Evolutionary conservation across 1,140 invertebrate genomes (phyloP), one percentile per base, ranked within the genome.

Genomic region (Trichonephila clavipes): DNA sequence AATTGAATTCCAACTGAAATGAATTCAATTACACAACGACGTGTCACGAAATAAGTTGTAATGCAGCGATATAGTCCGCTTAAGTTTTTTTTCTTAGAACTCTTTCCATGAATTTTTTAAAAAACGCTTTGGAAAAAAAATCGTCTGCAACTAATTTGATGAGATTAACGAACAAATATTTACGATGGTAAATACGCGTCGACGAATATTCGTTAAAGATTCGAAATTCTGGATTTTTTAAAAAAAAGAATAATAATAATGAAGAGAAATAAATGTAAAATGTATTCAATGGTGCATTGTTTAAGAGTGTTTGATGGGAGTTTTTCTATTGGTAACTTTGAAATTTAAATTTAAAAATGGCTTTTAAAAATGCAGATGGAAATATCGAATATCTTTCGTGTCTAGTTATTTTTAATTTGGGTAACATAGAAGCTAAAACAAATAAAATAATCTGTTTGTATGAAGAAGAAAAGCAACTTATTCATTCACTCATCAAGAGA

Each of bases 1-100:
- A 88, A 88, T 88, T 72, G 87, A 88, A 72, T 88, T 88, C 44
- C 16, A 51, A 83, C 44, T 83, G 62, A 28, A 69, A 66, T 62
- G 28, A 69, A 88, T 88, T 88, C n/a, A 88, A 88, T 88, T 88
- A 88, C 87, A 88, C 44, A 44, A 51, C 51, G 64, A 72, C 87
- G 34, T 44, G 87, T 88, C 87, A 69, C 40, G 64, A 19, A 88
- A 72, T 88, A 51, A 72, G 61, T 51, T 88, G 61, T 88, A 88
- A 88, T 88, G 87, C 34, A 88, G 10, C 24, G 8, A 69, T 44
- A 88, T 66, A 18, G 81, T 14, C 81, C 18, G 18, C 21, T 51
- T 16, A 1, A 4, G 1, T 3, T 83, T 83, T 83, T 58, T 83
- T 21, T 82, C 1, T 34, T 18, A 16, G 14, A 16, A 16, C 16